Conservation (phyloP, 2,888 invertebrate species). For the Lacanobia wlatinum region DNA sequence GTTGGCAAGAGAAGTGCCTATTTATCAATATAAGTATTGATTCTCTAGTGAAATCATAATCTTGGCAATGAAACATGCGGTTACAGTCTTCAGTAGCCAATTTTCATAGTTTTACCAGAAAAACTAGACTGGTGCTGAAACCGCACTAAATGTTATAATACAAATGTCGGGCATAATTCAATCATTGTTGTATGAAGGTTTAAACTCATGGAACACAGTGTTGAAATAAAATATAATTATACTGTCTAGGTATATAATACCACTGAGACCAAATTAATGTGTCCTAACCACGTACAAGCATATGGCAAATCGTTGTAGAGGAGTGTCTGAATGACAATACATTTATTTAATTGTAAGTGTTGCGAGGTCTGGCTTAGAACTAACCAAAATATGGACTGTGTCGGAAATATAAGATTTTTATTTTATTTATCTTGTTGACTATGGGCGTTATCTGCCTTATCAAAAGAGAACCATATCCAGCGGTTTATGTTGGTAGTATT, state of each 20-base stretch:
- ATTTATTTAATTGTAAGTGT: slow-evolving; percentile 15
- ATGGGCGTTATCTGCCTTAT: not conserved
- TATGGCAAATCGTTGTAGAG: slow-evolving; percentile 11
- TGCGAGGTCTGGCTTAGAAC: not conserved
- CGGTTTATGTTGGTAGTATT: not conserved
- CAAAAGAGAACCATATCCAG: not conserved
- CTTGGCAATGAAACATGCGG: slow-evolving; percentile 10
- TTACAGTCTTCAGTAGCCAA: not conserved
- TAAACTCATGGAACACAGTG: slow-evolving; percentile 13
- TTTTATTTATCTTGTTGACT: too few relatives aligned
- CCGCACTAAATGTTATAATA: not conserved
- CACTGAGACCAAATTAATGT: slow-evolving; percentile 25
- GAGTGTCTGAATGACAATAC: slow-evolving; percentile 13
- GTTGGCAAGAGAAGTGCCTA: not conserved
- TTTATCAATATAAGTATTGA: not conserved
- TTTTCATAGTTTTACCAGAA: slow-evolving; percentile 3
- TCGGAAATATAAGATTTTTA: too few relatives aligned
- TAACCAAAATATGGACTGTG: too few relatives aligned
- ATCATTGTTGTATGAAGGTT: slow-evolving; percentile 16
- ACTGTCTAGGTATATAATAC: slow-evolving; percentile 20
- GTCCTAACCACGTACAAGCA: slow-evolving; percentile 28
- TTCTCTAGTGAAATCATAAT: slow-evolving; percentile 1
- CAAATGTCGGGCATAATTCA: not conserved
- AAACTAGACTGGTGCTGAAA: not conserved
- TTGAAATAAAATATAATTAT: slow-evolving; percentile 27